phyloP scores from a whole-genome alignment of 2,888 invertebrate genomes.

The Rambutsinella grinnellia region DNA sequence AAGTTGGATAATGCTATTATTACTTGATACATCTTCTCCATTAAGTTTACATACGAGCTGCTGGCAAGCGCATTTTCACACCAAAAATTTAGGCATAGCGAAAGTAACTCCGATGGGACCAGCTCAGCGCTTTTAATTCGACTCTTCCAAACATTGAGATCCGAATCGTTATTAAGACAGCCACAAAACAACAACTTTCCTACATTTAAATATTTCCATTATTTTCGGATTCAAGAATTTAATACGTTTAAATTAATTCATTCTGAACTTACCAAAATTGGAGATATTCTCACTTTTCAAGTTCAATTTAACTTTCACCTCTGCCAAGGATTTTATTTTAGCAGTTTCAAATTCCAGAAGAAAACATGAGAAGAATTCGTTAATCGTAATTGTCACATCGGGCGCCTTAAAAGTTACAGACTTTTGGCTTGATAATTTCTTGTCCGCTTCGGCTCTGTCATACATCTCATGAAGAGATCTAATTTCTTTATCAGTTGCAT shows the following conservation, averaged over 20 bases:
- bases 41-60: conserved; percentile 54
- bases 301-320: conserved; percentile 41
- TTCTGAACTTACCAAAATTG: conserved; percentile 37
- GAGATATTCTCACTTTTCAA: conserved; percentile 48
- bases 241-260: conserved; percentile 5
- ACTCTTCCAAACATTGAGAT: conserved; percentile 60
- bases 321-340: conserved; percentile 49
- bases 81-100: conserved; percentile 60
- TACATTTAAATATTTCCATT: background rate
- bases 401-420: conserved; percentile 72
- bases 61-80: conserved; percentile 57
- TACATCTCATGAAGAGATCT: conserved; percentile 69
- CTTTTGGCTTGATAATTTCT: conserved; percentile 42
- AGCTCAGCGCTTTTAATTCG: conserved; percentile 51
- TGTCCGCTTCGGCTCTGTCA: conserved; percentile 55
- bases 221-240: background rate
- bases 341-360: conserved; percentile 57
- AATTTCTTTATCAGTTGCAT: conserved; percentile 69
- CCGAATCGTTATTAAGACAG: conserved; percentile 57
- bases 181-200: conserved; percentile 59
- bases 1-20: conserved; percentile 74
- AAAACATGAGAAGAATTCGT: conserved; percentile 58
- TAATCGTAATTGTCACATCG: conserved; percentile 72
- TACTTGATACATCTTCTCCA: conserved; percentile 62
- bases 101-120: conserved; percentile 52